phyloP scores from a whole-genome alignment of 2,797 vertebrate genomes.

The Clarias platycephalus region DNA sequence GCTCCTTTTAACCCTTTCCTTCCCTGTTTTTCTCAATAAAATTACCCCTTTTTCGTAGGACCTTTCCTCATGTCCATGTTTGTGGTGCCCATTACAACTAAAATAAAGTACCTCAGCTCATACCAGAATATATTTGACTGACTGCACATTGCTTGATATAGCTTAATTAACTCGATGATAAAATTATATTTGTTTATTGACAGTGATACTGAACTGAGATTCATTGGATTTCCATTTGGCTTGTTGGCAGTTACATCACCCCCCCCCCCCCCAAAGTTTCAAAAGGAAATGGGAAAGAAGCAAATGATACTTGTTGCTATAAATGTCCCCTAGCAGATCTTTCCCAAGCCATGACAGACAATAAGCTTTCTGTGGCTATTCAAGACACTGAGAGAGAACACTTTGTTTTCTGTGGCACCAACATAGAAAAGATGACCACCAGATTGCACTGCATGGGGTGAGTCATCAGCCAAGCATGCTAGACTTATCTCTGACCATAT shows the following conservation, averaged over 20 bases:
- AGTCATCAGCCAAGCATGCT: slow-evolving; percentile 73
- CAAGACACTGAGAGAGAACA: slow-evolving; percentile 66
- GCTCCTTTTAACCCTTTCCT: too few relatives aligned
- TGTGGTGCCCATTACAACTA: too few relatives aligned
- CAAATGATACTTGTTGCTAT: slow-evolving; percentile 72
- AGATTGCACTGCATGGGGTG: slow-evolving; percentile 59
- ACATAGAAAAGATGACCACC: slow-evolving; percentile 66
- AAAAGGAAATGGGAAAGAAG: slow-evolving; percentile 63
- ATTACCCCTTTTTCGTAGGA: too few relatives aligned
- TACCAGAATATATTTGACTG: not conserved
- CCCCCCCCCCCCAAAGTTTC: slow-evolving; percentile 33
- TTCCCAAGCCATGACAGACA: slow-evolving; percentile 73
- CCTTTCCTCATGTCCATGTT: too few relatives aligned
- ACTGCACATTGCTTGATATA: not conserved
- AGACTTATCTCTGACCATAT: slow-evolving; percentile 70
- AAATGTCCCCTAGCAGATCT: slow-evolving; percentile 72
- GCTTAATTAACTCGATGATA: not conserved
- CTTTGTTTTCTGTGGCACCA: slow-evolving; percentile 65
- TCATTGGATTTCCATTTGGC: not conserved
- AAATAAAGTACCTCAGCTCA: not conserved
- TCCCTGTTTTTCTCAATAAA: too few relatives aligned
- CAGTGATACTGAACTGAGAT: not conserved
- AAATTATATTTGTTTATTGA: not conserved
- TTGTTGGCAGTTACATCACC: not conserved
- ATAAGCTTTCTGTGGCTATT: slow-evolving; percentile 68